Evolutionary conservation across 2,888 invertebrate genomes (phyloP), one percentile per base, ranked within the genome.

Genomic region (Watsonalla cultraria): DNA sequence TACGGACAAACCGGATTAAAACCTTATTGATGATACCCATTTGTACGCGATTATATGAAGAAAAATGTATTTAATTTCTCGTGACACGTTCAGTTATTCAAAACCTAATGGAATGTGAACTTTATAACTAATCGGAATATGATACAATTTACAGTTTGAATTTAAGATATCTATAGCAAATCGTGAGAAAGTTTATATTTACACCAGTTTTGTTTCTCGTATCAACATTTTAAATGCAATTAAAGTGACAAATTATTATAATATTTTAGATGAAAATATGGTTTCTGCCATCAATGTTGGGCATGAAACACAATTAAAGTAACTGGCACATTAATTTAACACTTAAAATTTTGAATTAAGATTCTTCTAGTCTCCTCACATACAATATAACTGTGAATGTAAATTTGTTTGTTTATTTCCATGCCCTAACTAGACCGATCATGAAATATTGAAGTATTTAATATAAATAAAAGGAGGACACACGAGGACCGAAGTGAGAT

Each of bases 1-100:
- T 55, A 56, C 65, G 13, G 59, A 46, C 46, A 51, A 52, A 54
- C 62, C 65, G 57, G 57, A 57, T 52, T 48, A 52, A 14, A 34
- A 37, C 33, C 39, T 9, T 45, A 49, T 49, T 39, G 49, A 49
- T 49, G 49, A 49, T 34, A 9, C 37, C 37, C 14, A 49, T 49
- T 52, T 48, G 45, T 52, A 47, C 45, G 42, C 42, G 52, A 52
- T 52, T 45, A 52, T n/a, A 33, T 24, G 13, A 52, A 48, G 52
- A 52, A 49, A 15, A 15, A 49, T 49, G 13, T 49, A 15, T 49
- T 11, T 37, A 14, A 49, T 11, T 35, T 15, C 11, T 15, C 37
- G 37, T 49, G 49, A 49, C 49, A 39, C 15, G 37, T 39, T 9
- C 49, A 49, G 49, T 39, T 37, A 37, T 9, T 7, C n/a, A 11